Evolutionary conservation across 2,113 vertebrate genomes (phyloP).

Genomic region (Aramus guarauna): DNA sequence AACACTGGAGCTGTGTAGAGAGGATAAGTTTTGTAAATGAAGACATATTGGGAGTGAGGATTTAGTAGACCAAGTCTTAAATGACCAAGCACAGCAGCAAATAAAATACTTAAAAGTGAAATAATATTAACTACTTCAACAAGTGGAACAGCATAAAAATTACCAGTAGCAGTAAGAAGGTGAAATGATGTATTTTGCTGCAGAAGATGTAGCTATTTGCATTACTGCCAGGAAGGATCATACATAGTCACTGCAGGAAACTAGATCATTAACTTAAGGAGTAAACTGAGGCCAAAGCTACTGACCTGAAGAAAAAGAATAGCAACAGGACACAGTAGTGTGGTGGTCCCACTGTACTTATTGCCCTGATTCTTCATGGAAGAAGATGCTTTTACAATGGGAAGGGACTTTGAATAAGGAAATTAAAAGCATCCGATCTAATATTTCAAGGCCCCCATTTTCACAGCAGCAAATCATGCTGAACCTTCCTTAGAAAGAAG

Average conservation of each 20-base stretch:
- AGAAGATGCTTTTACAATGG: background rate
- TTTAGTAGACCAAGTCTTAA: background rate
- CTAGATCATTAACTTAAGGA: background rate
- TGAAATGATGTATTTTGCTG: background rate
- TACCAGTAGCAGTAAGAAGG: background rate
- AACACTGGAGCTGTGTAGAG: background rate
- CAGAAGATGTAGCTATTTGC: background rate
- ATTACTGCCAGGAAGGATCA: background rate
- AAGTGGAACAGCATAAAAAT: background rate
- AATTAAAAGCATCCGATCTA: background rate
- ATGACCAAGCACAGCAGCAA: background rate
- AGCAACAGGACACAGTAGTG: background rate
- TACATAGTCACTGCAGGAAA: background rate
- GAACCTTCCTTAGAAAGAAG: background rate
- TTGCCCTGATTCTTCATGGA: background rate
- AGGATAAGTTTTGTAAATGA: background rate
- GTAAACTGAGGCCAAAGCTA: background rate
- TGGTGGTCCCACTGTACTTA: background rate
- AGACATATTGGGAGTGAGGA: background rate
- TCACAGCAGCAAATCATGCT: background rate
- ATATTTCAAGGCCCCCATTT: background rate
- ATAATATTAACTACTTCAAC: background rate
- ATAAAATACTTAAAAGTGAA: background rate
- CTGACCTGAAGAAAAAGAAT: background rate
- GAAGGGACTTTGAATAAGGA: background rate